Percentiles rank a stretch among this genome's conserved stretches.
These are phyloP conservation scores for Sebastes reedi DNA, from an alignment of 2,797 vertebrate genomes.

Conservation along the genomic window DNA sequence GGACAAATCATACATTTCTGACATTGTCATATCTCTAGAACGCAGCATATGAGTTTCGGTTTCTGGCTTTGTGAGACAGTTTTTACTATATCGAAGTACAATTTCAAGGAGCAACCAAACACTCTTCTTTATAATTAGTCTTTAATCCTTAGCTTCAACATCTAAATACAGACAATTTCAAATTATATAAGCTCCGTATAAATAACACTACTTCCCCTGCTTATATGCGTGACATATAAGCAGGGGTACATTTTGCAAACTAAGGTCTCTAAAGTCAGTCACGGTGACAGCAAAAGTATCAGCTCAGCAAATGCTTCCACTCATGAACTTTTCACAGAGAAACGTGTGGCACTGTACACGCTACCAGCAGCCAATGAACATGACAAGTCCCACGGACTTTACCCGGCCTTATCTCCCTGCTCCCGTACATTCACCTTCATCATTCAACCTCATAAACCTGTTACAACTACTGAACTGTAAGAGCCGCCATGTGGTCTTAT, in stretches of 20 bases:
- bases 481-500: not conserved
- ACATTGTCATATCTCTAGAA: not conserved
- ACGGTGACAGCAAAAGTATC: not conserved
- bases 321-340: not conserved
- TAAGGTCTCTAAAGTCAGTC: not conserved
- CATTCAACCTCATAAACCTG: constrained; percentile 38
- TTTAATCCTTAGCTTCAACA: not conserved
- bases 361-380: not conserved
- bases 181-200: not conserved
- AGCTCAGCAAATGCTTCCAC: constrained; percentile 8
- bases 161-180: not conserved
- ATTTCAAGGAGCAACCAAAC: not conserved
- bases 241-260: not conserved
- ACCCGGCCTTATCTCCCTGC: constrained; percentile 51
- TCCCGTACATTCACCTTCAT: constrained; percentile 55
- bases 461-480: not conserved
- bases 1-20: not conserved
- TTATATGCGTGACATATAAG: not conserved
- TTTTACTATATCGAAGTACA: not conserved
- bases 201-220: not conserved
- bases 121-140: not conserved
- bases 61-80: not conserved
- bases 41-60: not conserved
- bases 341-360: not conserved
- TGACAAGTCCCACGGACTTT: constrained; percentile 56